These are phyloP conservation scores for Amblyraja radiata DNA, from an alignment of 2,797 vertebrate genomes.

Conservation along the genomic window DNA sequence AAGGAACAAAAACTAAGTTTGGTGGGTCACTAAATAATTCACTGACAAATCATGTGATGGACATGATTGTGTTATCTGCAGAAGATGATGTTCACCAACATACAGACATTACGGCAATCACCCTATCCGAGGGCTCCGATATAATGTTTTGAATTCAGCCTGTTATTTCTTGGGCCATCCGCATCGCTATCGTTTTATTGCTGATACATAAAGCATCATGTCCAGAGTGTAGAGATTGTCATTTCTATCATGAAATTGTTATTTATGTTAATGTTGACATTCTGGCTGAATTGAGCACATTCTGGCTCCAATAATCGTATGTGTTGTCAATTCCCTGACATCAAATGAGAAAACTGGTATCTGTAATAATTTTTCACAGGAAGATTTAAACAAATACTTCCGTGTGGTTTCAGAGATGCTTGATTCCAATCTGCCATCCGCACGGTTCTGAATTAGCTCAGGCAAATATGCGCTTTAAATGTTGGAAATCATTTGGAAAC, in stretches of 20 bases:
- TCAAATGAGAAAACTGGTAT: neutral
- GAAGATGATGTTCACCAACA: constrained; percentile 11
- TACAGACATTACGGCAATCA: neutral
- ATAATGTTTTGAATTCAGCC: neutral
- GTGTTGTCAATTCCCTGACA: neutral
- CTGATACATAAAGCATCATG: neutral
- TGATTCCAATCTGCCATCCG: neutral
- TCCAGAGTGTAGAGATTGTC: neutral
- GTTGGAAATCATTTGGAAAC: neutral
- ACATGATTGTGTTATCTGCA: constrained; percentile 20
- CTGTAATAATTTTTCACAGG: neutral
- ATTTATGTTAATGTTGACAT: neutral
- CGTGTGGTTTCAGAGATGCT: neutral
- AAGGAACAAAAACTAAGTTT: constrained; percentile 4
- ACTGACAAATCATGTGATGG: constrained; percentile 24
- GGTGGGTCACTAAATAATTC: constrained; percentile 35
- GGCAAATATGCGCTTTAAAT: neutral
- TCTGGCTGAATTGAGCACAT: neutral
- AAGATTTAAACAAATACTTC: neutral
- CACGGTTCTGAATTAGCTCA: neutral
- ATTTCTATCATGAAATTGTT: neutral
- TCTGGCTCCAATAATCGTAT: neutral
- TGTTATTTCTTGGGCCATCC: neutral
- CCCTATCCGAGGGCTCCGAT: neutral
- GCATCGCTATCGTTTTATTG: neutral